phyloP scores from a whole-genome alignment of 2,797 vertebrate genomes.

The Lacerta viridis region DNA sequence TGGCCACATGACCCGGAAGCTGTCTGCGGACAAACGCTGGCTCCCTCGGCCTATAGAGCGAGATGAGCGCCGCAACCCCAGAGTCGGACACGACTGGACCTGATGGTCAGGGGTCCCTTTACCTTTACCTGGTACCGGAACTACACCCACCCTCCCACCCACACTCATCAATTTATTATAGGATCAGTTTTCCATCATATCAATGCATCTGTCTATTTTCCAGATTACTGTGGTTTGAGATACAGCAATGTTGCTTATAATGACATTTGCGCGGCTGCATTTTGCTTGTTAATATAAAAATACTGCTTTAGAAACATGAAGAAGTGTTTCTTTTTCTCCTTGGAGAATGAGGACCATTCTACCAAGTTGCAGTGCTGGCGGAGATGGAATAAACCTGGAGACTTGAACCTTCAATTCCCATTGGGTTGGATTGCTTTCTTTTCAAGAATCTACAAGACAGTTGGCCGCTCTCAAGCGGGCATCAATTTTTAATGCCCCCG shows the following conservation, averaged over 20 bases:
- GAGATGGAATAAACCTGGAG: background rate
- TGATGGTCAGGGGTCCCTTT: no score
- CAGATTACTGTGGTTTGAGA: background rate
- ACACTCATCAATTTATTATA: background rate
- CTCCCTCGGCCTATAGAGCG: no score
- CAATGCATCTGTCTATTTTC: background rate
- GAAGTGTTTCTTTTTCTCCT: background rate
- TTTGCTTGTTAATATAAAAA: background rate
- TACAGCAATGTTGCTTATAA: background rate
- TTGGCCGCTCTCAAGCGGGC: background rate
- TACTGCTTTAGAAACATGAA: background rate
- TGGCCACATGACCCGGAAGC: no score
- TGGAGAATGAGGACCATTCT: background rate
- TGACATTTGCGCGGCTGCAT: background rate
- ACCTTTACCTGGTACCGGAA: no score
- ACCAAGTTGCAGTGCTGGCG: background rate
- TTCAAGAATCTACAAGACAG: constrained; percentile 7
- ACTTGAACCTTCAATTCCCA: background rate
- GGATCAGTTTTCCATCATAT: background rate
- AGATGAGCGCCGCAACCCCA: no score
- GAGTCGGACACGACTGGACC: no score
- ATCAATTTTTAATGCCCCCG: constrained; percentile 1
- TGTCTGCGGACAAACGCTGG: no score
- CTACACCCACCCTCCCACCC: no score
- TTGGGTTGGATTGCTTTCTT: background rate